Conservation (phyloP, 2,888 invertebrate species). For the Therioaphis trifolii region DNA sequence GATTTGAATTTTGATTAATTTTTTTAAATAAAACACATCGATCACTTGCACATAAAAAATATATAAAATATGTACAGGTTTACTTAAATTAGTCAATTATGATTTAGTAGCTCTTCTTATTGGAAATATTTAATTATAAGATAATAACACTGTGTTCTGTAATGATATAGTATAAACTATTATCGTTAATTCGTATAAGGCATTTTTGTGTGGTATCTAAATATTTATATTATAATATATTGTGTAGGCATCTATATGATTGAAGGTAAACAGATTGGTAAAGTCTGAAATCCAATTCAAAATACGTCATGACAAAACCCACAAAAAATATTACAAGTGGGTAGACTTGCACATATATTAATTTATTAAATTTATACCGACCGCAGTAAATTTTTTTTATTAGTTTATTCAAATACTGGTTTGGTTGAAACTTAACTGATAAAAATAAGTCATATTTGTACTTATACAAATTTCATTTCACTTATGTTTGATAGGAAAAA, state of each 20-base stretch:
- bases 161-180: background rate
- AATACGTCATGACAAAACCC: background rate
- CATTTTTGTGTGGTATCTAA: background rate
- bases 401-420: background rate
- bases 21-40: too few relatives aligned
- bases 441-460: background rate
- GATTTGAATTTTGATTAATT: slow-evolving; percentile 3
- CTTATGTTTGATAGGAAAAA: too few relatives aligned
- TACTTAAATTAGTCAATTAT: too few relatives aligned
- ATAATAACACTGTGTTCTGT: too few relatives aligned
- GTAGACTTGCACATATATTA: background rate
- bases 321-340: slow-evolving; percentile 12
- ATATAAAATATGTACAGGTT: too few relatives aligned
- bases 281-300: background rate
- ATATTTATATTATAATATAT: background rate
- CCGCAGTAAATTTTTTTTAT: background rate
- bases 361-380: background rate
- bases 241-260: slow-evolving; percentile 9
- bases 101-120: too few relatives aligned
- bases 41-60: too few relatives aligned
- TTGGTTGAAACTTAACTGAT: background rate
- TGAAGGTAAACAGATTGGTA: slow-evolving; percentile 2
- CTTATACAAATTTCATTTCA: too few relatives aligned
- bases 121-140: slow-evolving; percentile 5
- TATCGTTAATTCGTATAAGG: background rate